phyloP scores from a whole-genome alignment of 2,113 vertebrate genomes.

The Salminus brasiliensis region DNA sequence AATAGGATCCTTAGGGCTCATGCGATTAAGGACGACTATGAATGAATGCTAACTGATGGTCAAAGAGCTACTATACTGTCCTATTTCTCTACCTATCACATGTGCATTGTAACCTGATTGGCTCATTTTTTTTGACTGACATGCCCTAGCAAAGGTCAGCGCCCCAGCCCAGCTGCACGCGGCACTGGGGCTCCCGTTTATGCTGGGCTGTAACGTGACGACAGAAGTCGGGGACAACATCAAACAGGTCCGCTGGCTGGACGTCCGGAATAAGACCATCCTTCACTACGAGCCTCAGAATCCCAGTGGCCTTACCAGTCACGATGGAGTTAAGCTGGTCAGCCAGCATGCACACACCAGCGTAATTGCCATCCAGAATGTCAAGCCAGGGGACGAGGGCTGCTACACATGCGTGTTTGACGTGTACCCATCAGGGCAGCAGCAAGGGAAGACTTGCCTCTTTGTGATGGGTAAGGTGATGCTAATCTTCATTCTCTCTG shows the following conservation, averaged over 20 bases:
- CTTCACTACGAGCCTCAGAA: slow-evolving; percentile 59
- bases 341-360: slow-evolving; percentile 52
- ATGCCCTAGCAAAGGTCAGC: slow-evolving; percentile 65
- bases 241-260: slow-evolving; percentile 73
- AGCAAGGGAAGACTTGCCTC: slow-evolving; percentile 67
- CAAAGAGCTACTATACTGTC: too few relatives aligned
- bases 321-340: slow-evolving; percentile 56
- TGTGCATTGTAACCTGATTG: neutral
- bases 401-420: slow-evolving; percentile 77
- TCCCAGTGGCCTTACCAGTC: slow-evolving; percentile 34
- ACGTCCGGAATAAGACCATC: slow-evolving; percentile 48
- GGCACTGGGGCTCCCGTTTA: slow-evolving; percentile 54
- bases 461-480: slow-evolving; percentile 62
- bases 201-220: slow-evolving; percentile 70
- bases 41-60: too few relatives aligned
- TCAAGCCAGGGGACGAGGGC: slow-evolving; percentile 59
- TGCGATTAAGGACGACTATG: too few relatives aligned
- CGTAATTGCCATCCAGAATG: slow-evolving; percentile 65
- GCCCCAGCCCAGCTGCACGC: slow-evolving; percentile 53
- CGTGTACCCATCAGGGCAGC: slow-evolving; percentile 63
- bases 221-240: slow-evolving; percentile 35
- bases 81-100: neutral
- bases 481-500: neutral
- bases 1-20: too few relatives aligned
- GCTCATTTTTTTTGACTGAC: slow-evolving; percentile 52